A percentile compares a stretch with the other conserved stretches of the same genome.
These are phyloP conservation scores for Ceratotherium simum DNA, from an alignment of 2,113 vertebrate species.

Conservation along the genomic window DNA sequence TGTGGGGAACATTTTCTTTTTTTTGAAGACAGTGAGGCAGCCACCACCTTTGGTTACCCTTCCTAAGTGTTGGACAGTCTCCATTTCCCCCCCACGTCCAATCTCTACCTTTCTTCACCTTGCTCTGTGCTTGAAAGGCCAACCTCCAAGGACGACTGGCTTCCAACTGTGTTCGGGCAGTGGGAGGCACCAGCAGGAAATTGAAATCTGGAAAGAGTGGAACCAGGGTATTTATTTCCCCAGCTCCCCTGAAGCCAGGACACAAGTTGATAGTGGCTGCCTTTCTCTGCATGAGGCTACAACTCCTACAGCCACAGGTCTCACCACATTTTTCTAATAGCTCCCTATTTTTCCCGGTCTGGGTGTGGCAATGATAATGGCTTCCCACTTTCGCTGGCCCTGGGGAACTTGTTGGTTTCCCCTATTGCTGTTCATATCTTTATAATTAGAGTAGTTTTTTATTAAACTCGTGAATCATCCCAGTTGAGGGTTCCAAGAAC, in stretches of 20 bases:
- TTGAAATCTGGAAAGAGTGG: neutral
- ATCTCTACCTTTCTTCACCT: neutral
- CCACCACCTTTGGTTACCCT: neutral
- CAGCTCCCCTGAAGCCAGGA: too few relatives aligned
- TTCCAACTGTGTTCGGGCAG: neutral
- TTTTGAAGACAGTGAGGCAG: too few relatives aligned
- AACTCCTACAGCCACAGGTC: too few relatives aligned
- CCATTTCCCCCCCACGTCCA: too few relatives aligned
- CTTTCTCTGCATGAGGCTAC: neutral
- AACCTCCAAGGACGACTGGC: neutral
- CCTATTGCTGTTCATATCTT: neutral
- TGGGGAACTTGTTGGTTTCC: neutral
- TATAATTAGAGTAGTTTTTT: neutral
- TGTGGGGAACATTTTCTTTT: rapidly evolving
- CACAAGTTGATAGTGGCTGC: too few relatives aligned
- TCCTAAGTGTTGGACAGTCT: neutral
- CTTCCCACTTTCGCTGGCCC: neutral
- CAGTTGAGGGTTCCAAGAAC: neutral
- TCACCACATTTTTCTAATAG: neutral
- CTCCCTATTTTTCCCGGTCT: neutral
- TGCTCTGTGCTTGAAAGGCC: neutral
- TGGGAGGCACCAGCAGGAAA: neutral
- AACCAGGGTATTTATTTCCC: neutral
- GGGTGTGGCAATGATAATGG: neutral
- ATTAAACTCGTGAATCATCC: neutral